Evolutionary conservation across 2,888 invertebrate species (phyloP).

Genomic region (Metalampra italica): DNA sequence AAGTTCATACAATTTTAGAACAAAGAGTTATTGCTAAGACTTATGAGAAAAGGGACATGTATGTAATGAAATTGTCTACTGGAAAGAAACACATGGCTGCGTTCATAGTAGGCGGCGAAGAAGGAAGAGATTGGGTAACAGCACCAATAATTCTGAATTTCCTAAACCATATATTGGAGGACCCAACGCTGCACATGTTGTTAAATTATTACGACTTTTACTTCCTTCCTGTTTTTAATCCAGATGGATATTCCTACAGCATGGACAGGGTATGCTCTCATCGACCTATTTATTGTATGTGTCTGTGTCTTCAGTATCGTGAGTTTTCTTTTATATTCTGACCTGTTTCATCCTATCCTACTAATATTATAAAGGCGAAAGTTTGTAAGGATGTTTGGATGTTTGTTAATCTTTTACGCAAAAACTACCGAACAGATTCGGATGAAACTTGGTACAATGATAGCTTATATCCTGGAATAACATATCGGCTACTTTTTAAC

Average conservation of each 20-base stretch:
- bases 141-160: slow-evolving; percentile 48
- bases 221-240: slow-evolving; percentile 59
- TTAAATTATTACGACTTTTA: slow-evolving; percentile 47
- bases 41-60: slow-evolving; percentile 47
- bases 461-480: too few relatives aligned
- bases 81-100: slow-evolving; percentile 34
- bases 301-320: too few relatives aligned
- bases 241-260: slow-evolving; percentile 61
- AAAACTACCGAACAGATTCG: too few relatives aligned
- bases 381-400: too few relatives aligned
- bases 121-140: slow-evolving; percentile 58
- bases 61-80: slow-evolving; percentile 42
- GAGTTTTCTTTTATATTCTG: too few relatives aligned
- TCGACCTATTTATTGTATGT: slow-evolving; percentile 1
- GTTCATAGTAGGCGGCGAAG: slow-evolving; percentile 60
- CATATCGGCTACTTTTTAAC: too few relatives aligned
- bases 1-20: slow-evolving; percentile 25
- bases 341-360: too few relatives aligned
- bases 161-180: slow-evolving; percentile 29
- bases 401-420: too few relatives aligned
- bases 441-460: too few relatives aligned
- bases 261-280: slow-evolving; percentile 33
- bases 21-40: slow-evolving; percentile 45
- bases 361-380: too few relatives aligned
- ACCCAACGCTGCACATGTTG: slow-evolving; percentile 13